These are phyloP conservation scores for Passerina amoena DNA, from an alignment of 2,113 vertebrate genomes.

Conservation along the genomic window DNA sequence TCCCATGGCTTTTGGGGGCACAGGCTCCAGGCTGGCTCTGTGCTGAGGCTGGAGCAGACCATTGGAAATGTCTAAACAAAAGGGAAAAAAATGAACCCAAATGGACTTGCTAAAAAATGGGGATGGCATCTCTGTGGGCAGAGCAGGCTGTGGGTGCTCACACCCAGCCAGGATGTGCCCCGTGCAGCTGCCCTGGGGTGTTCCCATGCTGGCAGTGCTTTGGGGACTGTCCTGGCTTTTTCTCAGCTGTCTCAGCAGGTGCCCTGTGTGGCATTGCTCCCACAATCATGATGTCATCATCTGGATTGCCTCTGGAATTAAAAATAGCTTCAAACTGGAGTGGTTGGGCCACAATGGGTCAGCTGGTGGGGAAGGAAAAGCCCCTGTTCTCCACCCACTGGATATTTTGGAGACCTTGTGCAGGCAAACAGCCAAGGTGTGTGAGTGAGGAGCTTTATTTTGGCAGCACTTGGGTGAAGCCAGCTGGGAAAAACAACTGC, in stretches of 20 bases:
- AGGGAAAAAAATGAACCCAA: neutral
- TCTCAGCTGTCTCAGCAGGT: neutral
- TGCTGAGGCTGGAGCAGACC: neutral
- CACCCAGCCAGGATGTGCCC: accelerated
- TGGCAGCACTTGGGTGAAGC: neutral
- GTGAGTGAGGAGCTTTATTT: neutral
- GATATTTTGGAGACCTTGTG: neutral
- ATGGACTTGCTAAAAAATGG: neutral
- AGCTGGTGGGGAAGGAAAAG: slow-evolving; percentile 1
- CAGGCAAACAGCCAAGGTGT: slow-evolving; percentile 3
- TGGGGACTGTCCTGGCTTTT: neutral
- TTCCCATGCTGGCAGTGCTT: neutral
- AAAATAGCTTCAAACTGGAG: neutral
- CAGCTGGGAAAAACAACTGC: neutral
- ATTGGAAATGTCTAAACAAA: neutral
- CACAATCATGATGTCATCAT: neutral
- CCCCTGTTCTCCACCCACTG: neutral
- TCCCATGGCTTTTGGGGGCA: neutral
- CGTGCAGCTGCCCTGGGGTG: accelerated
- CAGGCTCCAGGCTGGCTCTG: neutral
- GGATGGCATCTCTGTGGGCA: neutral
- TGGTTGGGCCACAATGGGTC: neutral
- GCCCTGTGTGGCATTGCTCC: neutral
- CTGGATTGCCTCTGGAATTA: neutral
- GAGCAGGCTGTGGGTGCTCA: neutral